phyloP scores from a whole-genome alignment of 2,113 vertebrate species.

The Sarotherodon lohbergeri region DNA sequence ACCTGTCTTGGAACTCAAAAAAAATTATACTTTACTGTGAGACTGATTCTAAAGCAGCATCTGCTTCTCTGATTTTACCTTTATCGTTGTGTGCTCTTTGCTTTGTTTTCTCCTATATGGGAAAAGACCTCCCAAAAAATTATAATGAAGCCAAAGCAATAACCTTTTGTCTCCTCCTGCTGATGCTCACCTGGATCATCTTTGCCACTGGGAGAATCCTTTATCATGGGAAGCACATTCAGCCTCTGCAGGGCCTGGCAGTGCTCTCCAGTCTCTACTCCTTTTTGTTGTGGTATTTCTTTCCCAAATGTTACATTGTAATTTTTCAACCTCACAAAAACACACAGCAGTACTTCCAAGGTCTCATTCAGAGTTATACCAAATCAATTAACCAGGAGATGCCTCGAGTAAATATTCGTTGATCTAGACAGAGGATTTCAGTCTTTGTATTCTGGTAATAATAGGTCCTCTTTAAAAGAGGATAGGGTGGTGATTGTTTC shows the following conservation, averaged over 20 bases:
- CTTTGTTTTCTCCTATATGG: conserved; percentile 83
- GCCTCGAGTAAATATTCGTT: neutral
- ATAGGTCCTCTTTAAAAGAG: neutral
- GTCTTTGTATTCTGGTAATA: neutral
- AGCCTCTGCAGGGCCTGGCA: conserved; percentile 35
- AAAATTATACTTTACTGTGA: conserved; percentile 73
- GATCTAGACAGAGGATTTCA: neutral
- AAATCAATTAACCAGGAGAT: conserved; percentile 59
- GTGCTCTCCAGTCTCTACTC: conserved; percentile 65
- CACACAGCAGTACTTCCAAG: conserved; percentile 78
- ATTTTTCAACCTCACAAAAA: conserved; percentile 77
- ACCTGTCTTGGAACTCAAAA: conserved; percentile 29
- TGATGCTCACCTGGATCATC: conserved; percentile 72
- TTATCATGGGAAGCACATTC: conserved; percentile 61
- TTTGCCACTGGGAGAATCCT: conserved; percentile 56
- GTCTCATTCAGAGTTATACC: conserved; percentile 80
- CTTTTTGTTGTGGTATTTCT: conserved; percentile 76
- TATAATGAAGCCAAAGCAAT: conserved; percentile 89
- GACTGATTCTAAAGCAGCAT: fast-evolving
- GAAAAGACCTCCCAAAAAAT: conserved; percentile 85
- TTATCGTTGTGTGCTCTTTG: conserved; percentile 63
- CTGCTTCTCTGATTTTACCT: conserved; percentile 7
- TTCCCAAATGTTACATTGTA: conserved; percentile 80
- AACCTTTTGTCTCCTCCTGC: conserved; percentile 80
- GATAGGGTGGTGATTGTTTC: neutral